Evolutionary conservation across 1,140 invertebrate species (phyloP), one percentile per base, ranked within the genome.

Genomic region (Colletes latitarsis): DNA sequence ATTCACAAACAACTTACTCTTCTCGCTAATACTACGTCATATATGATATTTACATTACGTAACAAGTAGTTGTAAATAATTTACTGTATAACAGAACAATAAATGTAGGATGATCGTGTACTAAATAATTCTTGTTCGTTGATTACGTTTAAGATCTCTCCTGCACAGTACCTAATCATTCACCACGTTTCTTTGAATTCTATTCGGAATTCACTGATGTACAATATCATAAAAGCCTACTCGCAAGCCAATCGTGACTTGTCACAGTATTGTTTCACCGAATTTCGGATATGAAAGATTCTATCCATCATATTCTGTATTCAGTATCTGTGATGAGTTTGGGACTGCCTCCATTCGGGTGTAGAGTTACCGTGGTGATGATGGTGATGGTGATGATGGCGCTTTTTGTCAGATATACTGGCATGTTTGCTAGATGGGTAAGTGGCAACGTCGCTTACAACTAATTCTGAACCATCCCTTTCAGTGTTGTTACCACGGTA

Each of bases 361-460:
- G 92, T 91, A 12, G 91, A 86, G 57, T 85, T 89, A 77, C 93
- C 93, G 71, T 93, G 93, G 83, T 96, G 95, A 91, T 97, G 96
- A 88, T 97, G 96, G 86, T 97, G 97, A 79, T 98, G 97, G 84
- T 98, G 97, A 89, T 97, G 97, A 84, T 96, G 95, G 68, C 96
- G 96, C 91, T 97, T 97, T 91, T 97, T 96, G 43, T 95, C 94
- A 57, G 93, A 90, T 88, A 93, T 81, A 85, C 90, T 81, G 88
- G 93, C 74, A 90, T 94, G 87, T 93, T 95, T 87, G 87, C 91
- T 88, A 88, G 93, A 89, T 86, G 95, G 85, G 91, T 93, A 93
- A 14, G 94, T 92, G 12, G 93, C 92, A 2, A 96, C 96, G 89
- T 97, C 97, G 30, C 95, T 96, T 6, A 97, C 96, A 12, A 97